Conservation (phyloP, 2,797 vertebrate species). For the Otolemur crassicaudatus region DNA sequence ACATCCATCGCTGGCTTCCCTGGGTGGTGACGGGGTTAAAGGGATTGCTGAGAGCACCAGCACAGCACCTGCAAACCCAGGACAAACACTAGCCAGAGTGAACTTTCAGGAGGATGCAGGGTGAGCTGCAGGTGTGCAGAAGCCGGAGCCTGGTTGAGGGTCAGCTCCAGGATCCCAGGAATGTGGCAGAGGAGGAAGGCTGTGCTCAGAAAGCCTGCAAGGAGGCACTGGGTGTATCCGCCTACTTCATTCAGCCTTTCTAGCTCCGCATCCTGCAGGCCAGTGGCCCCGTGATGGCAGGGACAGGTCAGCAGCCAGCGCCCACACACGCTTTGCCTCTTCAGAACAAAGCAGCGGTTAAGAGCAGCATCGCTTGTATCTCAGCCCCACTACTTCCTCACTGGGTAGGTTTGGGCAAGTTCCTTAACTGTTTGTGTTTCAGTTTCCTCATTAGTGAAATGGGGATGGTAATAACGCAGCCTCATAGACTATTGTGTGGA, state of each 20-base stretch:
- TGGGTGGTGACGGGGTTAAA: background rate
- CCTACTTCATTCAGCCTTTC: background rate
- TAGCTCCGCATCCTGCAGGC: background rate
- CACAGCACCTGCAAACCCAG: background rate
- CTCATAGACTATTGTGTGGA: background rate
- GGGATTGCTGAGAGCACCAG: background rate
- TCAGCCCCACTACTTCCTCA: background rate
- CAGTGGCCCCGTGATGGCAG: background rate
- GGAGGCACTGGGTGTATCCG: background rate
- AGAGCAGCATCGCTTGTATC: background rate
- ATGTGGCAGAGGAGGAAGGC: background rate
- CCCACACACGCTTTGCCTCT: background rate
- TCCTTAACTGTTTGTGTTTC: background rate
- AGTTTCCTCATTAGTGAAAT: background rate
- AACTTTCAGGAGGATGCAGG: background rate
- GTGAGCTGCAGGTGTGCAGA: accelerated
- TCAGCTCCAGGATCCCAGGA: background rate
- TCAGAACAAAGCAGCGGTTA: background rate
- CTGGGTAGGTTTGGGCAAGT: background rate
- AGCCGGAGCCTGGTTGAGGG: background rate
- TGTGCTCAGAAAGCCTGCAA: background rate
- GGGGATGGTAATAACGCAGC: background rate
- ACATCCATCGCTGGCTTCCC: background rate
- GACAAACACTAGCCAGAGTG: too few relatives aligned
- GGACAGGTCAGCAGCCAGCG: background rate